Percentiles rank a stretch among this genome's conserved stretches.
Evolutionary conservation across 2,888 invertebrate species (phyloP).

Genomic region (Perizoma affinitatum): DNA sequence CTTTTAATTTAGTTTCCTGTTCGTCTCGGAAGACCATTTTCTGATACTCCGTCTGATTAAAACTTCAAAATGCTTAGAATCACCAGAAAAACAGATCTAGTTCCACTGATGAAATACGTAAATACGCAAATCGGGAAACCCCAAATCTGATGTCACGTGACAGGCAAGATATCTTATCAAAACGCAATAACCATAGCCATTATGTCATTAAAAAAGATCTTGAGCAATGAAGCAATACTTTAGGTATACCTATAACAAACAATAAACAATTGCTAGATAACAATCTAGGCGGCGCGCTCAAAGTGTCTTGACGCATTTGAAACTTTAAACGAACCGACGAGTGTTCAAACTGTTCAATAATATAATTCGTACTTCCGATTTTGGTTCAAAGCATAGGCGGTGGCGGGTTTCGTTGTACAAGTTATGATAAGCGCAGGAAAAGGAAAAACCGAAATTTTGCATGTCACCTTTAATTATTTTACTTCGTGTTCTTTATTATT

Average conservation of each 20-base stretch:
- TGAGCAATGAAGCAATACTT: slow-evolving; percentile 9
- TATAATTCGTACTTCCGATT: slow-evolving; percentile 69
- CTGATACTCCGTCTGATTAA: too few relatives aligned
- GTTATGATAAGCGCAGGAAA: background rate
- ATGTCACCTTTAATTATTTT: too few relatives aligned
- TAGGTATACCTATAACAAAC: slow-evolving; percentile 36
- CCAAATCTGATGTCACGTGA: too few relatives aligned
- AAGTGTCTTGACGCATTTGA: slow-evolving; percentile 46
- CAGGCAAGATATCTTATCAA: background rate
- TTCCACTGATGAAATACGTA: too few relatives aligned
- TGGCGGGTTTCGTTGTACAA: slow-evolving; percentile 30
- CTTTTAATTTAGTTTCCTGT: too few relatives aligned
- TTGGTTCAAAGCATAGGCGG: slow-evolving; percentile 36
- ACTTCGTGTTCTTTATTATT: too few relatives aligned
- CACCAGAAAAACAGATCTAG: too few relatives aligned
- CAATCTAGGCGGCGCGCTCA: slow-evolving; percentile 48
- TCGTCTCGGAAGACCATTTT: too few relatives aligned
- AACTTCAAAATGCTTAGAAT: too few relatives aligned
- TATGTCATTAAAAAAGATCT: slow-evolving; percentile 9
- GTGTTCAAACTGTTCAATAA: slow-evolving; percentile 43
- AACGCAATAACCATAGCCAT: slow-evolving; percentile 6
- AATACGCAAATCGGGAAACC: too few relatives aligned
- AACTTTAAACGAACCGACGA: slow-evolving; percentile 55
- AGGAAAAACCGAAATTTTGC: background rate
- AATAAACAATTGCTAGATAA: slow-evolving; percentile 57